Percentiles rank a stretch among this genome's conserved stretches.
Conservation (phyloP, 2,113 vertebrate species). For the Callipepla squamata region DNA sequence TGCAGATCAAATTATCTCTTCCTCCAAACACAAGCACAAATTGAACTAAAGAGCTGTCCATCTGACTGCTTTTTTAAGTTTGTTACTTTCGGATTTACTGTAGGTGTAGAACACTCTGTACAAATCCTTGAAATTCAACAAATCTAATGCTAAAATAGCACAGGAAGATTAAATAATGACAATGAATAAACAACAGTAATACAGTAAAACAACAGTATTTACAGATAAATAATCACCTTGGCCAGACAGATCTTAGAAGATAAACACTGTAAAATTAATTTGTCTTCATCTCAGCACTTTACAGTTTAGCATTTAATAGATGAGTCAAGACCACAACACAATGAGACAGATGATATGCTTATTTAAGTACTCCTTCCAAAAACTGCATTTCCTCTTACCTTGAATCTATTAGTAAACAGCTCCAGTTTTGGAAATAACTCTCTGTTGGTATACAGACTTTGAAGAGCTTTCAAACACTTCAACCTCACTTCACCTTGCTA, state of each 20-base stretch:
- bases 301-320: background rate
- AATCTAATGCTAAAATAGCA: background rate
- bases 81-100: background rate
- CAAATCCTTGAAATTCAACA: background rate
- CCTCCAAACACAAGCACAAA: background rate
- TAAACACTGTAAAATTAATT: background rate
- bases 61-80: background rate
- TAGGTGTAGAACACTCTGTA: background rate
- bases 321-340: background rate
- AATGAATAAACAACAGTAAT: background rate
- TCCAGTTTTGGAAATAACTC: constrained; percentile 97
- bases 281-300: background rate
- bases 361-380: constrained; percentile 1
- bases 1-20: background rate
- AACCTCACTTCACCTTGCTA: constrained; percentile 99
- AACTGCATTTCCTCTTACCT: constrained; percentile 80
- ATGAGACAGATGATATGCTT: background rate
- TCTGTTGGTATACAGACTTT: constrained; percentile 97
- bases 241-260: background rate
- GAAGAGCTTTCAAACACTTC: constrained; percentile 98
- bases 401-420: constrained; percentile 98
- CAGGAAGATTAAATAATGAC: background rate
- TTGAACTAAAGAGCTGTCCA: background rate
- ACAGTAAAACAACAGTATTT: background rate
- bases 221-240: background rate